A percentile compares a stretch with the other conserved stretches of the same genome.
These are phyloP conservation scores for Drosophila mauritiana DNA, from an alignment of 1,140 invertebrate species.

Conservation along the genomic window DNA sequence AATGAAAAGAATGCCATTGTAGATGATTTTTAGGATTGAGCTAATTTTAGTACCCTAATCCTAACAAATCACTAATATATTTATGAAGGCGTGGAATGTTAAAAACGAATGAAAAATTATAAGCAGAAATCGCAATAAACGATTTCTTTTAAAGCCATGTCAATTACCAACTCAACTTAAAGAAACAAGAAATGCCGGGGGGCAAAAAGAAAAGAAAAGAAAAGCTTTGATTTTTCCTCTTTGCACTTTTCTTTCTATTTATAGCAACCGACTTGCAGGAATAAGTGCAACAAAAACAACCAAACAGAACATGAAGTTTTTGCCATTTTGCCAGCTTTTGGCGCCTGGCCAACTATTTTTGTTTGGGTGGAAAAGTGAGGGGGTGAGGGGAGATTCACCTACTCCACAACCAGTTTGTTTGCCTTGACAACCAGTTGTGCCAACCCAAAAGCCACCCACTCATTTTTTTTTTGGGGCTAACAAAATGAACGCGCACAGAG, in stretches of 20 bases:
- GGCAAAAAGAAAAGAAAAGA: constrained; percentile 1
- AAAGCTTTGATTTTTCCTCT: constrained; percentile 40
- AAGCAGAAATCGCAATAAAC: not conserved
- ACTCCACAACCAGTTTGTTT: constrained; percentile 71
- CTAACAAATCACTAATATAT: not conserved
- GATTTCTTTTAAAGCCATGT: constrained; percentile 1
- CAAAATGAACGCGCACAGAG: not conserved
- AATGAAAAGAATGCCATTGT: not conserved
- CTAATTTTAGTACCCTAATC: not conserved
- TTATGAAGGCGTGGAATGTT: not conserved
- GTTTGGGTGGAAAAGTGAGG: not conserved
- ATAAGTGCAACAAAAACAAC: constrained; percentile 29
- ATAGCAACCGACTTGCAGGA: constrained; percentile 47
- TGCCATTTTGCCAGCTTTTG: constrained; percentile 57
- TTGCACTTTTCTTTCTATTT: constrained; percentile 74
- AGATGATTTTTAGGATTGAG: not conserved
- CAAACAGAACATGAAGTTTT: constrained; percentile 60
- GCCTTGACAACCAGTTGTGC: constrained; percentile 65
- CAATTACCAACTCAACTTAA: constrained; percentile 6
- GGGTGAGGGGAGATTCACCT: constrained; percentile 12
- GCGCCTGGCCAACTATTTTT: constrained; percentile 63
- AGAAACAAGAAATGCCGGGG: constrained; percentile 11
- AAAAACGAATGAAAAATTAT: not conserved
- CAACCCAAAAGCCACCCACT: constrained; percentile 43
- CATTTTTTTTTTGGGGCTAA: not conserved